Conservation (phyloP, 2,113 vertebrate genomes). For the Acinonyx jubatus region DNA sequence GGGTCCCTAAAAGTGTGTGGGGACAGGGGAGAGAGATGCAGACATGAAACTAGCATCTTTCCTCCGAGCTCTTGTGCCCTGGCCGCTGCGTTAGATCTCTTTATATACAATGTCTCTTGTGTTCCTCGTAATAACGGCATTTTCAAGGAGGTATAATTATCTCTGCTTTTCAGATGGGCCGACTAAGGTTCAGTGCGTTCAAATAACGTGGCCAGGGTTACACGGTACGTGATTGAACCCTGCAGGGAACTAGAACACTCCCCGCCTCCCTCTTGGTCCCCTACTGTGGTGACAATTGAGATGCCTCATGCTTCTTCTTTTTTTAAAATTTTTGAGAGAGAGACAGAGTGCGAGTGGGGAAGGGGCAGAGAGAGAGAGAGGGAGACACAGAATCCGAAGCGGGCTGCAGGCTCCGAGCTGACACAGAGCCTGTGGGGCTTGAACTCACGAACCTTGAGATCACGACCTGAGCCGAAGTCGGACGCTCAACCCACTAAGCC, state of each 20-base stretch:
- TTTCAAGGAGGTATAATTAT: neutral
- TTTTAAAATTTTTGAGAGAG: no score
- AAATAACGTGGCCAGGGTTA: neutral
- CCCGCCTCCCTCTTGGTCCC: neutral
- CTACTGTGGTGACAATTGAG: neutral
- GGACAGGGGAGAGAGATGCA: neutral
- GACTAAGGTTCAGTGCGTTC: neutral
- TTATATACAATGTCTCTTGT: neutral
- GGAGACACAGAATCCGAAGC: no score
- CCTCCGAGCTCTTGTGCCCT: neutral
- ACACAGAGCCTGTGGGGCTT: no score
- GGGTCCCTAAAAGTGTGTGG: neutral
- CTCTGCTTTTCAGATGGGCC: neutral
- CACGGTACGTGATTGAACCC: neutral
- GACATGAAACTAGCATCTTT: fast-evolving
- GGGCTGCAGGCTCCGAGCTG: no score
- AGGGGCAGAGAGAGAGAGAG: no score
- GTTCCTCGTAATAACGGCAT: neutral
- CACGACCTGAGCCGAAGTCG: no score
- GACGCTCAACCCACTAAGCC: no score
- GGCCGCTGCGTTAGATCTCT: neutral
- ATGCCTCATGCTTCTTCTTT: neutral
- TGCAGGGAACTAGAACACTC: no score
- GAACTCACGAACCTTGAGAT: no score
- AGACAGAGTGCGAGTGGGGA: no score